Evolutionary conservation across 2,797 vertebrate species (phyloP).

Genomic region (Alfaro cultratus): DNA sequence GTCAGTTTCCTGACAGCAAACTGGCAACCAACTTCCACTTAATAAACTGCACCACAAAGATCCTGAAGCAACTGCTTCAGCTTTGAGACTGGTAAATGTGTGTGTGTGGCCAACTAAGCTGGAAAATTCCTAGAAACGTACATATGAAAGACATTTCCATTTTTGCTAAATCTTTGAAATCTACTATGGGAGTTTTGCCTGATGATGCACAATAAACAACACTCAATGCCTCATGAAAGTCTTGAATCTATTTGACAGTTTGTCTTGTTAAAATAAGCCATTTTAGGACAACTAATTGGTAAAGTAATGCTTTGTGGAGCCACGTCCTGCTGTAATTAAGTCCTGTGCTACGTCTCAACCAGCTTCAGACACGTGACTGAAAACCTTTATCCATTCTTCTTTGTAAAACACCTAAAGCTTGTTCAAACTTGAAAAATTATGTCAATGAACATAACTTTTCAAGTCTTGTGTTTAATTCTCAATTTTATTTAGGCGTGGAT

Average conservation of each 20-base stretch:
- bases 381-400: neutral
- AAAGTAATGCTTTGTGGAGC: neutral
- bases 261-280: neutral
- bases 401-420: neutral
- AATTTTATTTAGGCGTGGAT: neutral
- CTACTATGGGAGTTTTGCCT: constrained; percentile 29
- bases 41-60: constrained; percentile 68
- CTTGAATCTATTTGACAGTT: neutral
- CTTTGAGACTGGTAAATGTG: constrained; percentile 31
- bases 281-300: neutral
- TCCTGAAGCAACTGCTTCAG: constrained; percentile 37
- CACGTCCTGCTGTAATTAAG: neutral
- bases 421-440: no score
- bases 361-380: neutral
- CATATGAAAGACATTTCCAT: constrained; percentile 46
- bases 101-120: constrained; percentile 69
- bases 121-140: constrained; percentile 42
- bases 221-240: neutral
- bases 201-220: constrained; percentile 23
- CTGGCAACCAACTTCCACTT: constrained; percentile 61
- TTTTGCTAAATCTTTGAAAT: constrained; percentile 53
- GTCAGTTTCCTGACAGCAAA: constrained; percentile 66
- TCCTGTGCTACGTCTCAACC: neutral
- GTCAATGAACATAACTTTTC: neutral
- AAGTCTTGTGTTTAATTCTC: neutral